Conservation (phyloP, 2,113 vertebrate genomes). For the Verasper variegatus region DNA sequence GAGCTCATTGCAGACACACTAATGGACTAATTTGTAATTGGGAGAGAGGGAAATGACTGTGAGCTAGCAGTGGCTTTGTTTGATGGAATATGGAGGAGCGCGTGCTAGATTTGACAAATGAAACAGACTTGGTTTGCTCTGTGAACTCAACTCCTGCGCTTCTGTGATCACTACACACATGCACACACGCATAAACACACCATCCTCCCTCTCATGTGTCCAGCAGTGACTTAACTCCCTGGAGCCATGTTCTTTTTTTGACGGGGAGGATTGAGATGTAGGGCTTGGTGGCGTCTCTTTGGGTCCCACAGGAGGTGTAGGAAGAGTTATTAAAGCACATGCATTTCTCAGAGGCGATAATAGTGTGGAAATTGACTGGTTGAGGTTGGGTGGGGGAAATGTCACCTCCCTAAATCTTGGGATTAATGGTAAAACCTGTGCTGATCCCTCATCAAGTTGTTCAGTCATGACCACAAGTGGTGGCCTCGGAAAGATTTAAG, state of each 20-base stretch:
- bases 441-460: slow-evolving; percentile 25
- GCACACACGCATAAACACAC: slow-evolving; percentile 1
- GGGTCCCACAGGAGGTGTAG: slow-evolving; percentile 78
- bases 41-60: slow-evolving; percentile 96
- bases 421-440: slow-evolving; percentile 35
- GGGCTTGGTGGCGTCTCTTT: slow-evolving; percentile 25
- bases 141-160: slow-evolving; percentile 80
- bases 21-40: slow-evolving; percentile 99
- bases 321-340: slow-evolving; percentile 84
- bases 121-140: slow-evolving; percentile 89
- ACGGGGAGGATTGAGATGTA: slow-evolving; percentile 7
- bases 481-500: slow-evolving; percentile 20
- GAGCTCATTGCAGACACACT: slow-evolving; percentile 97
- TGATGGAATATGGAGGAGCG: slow-evolving; percentile 91
- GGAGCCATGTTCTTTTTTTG: slow-evolving; percentile 43
- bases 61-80: slow-evolving; percentile 90
- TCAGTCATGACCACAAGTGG: slow-evolving; percentile 13
- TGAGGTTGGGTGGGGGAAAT: slow-evolving; percentile 74
- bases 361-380: slow-evolving; percentile 78
- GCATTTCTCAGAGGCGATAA: slow-evolving; percentile 77
- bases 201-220: slow-evolving; percentile 72
- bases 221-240: slow-evolving; percentile 68
- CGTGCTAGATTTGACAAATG: slow-evolving; percentile 92
- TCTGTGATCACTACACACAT: slow-evolving; percentile 58
- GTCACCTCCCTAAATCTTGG: slow-evolving; percentile 76